Conservation (phyloP, 2,888 invertebrate genomes). For the Leptinotarsa peninsularis region DNA sequence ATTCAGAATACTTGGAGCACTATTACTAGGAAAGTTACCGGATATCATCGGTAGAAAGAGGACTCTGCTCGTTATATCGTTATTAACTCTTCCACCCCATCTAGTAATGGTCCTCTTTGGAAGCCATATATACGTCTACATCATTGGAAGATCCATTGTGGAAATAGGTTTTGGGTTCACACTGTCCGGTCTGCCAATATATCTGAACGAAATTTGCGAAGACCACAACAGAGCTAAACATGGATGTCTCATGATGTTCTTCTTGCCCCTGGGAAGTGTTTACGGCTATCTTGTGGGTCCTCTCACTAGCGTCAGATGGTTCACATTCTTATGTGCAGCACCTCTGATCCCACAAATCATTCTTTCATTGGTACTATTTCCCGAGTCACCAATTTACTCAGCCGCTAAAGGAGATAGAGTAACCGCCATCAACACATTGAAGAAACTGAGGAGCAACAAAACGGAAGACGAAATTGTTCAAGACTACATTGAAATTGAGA, state of each 20-base stretch:
- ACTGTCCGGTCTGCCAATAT: constrained; percentile 76
- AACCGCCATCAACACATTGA: neutral
- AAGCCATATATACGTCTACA: constrained; percentile 50
- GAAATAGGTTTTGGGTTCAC: neutral
- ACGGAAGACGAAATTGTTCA: neutral
- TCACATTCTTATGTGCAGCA: constrained; percentile 31
- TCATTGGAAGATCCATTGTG: constrained; percentile 63
- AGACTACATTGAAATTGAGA: constrained; percentile 62
- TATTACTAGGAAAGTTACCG: constrained; percentile 31
- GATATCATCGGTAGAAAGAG: constrained; percentile 55
- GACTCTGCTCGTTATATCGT: constrained; percentile 71
- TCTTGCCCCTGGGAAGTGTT: constrained; percentile 32
- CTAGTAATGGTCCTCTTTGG: constrained; percentile 34
- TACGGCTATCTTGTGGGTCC: constrained; percentile 38
- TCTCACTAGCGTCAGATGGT: neutral
- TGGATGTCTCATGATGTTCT: constrained; percentile 60
- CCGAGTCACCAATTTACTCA: constrained; percentile 45
- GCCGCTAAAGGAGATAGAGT: neutral
- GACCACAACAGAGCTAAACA: constrained; percentile 75
- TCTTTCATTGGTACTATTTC: constrained; percentile 21
- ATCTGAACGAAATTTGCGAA: constrained; percentile 70
- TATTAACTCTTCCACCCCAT: constrained; percentile 72
- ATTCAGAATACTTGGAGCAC: constrained; percentile 37
- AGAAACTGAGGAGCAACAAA: neutral
- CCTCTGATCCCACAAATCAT: constrained; percentile 36